Evolutionary conservation across 2,888 invertebrate species (phyloP), one percentile per base, ranked within the genome.

Genomic region (Bimastos eiseni): DNA sequence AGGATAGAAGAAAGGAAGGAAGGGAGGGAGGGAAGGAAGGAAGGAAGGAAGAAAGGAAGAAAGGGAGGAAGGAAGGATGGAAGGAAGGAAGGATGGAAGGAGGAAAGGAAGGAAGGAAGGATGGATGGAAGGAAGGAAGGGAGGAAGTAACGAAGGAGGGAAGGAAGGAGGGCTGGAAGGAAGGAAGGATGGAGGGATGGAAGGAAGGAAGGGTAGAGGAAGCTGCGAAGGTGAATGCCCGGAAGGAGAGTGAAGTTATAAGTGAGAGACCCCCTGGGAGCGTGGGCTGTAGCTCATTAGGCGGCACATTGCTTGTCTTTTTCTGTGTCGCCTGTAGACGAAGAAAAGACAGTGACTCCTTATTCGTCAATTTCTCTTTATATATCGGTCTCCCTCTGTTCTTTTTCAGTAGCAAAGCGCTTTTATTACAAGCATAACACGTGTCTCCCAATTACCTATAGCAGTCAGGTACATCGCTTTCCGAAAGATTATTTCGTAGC

Each of bases 31-130:
- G 88, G 83, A 83, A 89, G 84, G 88, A 44, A 90, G 90, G 83
- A 44, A 91, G 90, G 89, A 83, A 70, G 90, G 84, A 70, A 86
- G 91, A 55, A 49, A 90, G 90, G 89, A 83, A 83, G 89, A 44
- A 55, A 89, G 89, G 70, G 38, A 41, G 38, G 91, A 91, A 88
- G 38, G 90, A 83, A 55, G 44, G 91, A 86, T 44, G 37, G 91
- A 88, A 86, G 84, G 90, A 86, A 86, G 83, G 91, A 49, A 88
- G 83, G 91, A 91, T 33, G 84, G 90, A 44, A 83, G 86, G 90
- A 86, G 49, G 34, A 49, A 41, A 86, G 55, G 70, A 49, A 83
- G 88, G 90, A 44, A 55, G 37, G 90, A 89, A 90, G 70, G 49
- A 44, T 83, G 83, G 90, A 41, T 11, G 15, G 41, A 41, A 41